Conservation (phyloP, 2,797 vertebrate genomes). For the Scleropages formosus region DNA sequence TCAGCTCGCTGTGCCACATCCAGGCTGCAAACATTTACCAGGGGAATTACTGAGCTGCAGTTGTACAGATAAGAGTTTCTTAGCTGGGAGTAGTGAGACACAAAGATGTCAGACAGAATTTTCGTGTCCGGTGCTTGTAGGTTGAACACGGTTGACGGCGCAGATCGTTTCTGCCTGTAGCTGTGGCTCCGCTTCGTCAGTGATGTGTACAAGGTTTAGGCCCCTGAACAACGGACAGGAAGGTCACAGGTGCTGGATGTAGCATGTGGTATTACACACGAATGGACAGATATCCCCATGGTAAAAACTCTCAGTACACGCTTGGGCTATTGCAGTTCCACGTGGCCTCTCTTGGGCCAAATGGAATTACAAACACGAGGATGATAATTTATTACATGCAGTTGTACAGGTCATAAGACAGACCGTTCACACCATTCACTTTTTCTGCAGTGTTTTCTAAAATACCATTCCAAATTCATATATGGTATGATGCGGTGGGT, state of each 20-base stretch:
- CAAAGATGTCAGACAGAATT: neutral
- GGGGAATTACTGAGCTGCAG: neutral
- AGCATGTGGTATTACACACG: neutral
- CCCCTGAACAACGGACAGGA: neutral
- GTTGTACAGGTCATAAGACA: neutral
- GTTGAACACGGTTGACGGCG: neutral
- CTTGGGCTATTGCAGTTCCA: neutral
- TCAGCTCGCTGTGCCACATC: neutral
- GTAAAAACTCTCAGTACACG: neutral
- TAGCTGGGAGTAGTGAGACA: neutral
- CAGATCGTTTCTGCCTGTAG: neutral
- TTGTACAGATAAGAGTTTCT: neutral
- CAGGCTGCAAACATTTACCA: constrained; percentile 5
- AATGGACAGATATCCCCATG: neutral
- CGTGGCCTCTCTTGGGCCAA: neutral
- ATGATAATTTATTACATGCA: neutral
- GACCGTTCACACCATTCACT: neutral
- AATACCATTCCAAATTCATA: neutral
- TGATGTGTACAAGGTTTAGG: neutral
- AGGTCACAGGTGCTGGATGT: neutral
- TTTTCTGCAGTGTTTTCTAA: neutral
- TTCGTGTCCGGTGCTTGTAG: neutral
- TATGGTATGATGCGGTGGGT: neutral
- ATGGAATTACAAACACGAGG: neutral
- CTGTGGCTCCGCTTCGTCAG: neutral